Evolutionary conservation across 2,888 invertebrate species (phyloP), one percentile per base, ranked within the genome.

Genomic region (Eupithecia dodoneata): DNA sequence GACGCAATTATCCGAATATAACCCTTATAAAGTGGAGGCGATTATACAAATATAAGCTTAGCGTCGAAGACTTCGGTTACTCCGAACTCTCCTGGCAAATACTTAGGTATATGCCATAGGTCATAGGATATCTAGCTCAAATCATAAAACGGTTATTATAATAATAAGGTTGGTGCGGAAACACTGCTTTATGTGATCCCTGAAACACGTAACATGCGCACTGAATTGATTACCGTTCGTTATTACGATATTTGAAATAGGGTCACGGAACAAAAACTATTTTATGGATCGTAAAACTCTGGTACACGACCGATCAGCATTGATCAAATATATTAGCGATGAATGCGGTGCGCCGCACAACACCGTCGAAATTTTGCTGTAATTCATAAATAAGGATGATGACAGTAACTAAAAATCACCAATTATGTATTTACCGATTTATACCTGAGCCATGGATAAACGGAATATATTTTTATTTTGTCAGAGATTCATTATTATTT

Each of bases 141-240:
- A 66, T 42, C 15, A 3, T 66, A 66, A 63, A 63, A 63, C 63
- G 4, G 63, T 59, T 59, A 4, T 2, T 4, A 63, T 12, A 30
- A 63, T 59, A 63, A 30, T 66, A 59, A 18, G n/a, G 92, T 91
- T 91, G 92, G 88, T 92, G 92, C 91, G 92, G 92, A 92, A 93
- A 91, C 90, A 90, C 87, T 88, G 90, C 87, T 91, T 92, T 93
- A 92, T 89, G 89, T 87, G 90, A 88, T 88, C 90, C 89, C 90
- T 90, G 90, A 89, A 92, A 92, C 90, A 92, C 89, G 91, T 92
- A 91, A 91, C 90, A 90, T 90, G 91, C 90, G 87, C 88, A 87
- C 86, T 86, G 86, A 91, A 93, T 93, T 90, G 92, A 92, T 93
- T 92, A 90, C 88, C 88, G 89, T 91, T 90, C 89, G 90, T 88